Evolutionary conservation across 2,888 invertebrate genomes (phyloP), one percentile per base, ranked within the genome.

Genomic region (Drosophila falleni): DNA sequence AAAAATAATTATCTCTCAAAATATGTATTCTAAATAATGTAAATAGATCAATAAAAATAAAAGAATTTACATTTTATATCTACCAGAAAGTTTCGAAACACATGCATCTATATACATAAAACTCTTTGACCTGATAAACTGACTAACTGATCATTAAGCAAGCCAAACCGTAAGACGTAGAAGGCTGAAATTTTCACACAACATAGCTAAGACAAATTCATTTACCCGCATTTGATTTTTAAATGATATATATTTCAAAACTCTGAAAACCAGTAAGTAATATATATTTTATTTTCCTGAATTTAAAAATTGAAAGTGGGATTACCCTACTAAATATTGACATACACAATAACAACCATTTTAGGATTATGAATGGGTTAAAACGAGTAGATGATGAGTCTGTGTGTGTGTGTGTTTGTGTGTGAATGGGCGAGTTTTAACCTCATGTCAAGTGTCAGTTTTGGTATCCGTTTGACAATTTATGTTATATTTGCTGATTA

Each of bases 401-500:
- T 42, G 15, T 44, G 44, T 44, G 44, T 51, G 19, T 58, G 31
- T 51, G 10, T 19, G 15, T 33, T 15, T 31, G 29, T 31, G 29
- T 51, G 15, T 37, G 26, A 29, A 37, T 39, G 19, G 10, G 53
- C 0, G 23, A 35, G 10, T 53, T 19, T 59, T 29, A 44, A 53
- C 13, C 49, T 62, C 47, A 58, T 63, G 51, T 58, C 68, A 68
- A 56, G 64, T 69, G 58, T 64, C 58, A 33, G 6, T 26, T 13
- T 39, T 68, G 50, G 51, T 56, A 56, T 33, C 15, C 47, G 47
- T 58, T 64, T 64, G 64, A 69, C 51, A 69, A 58, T 69, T 69
- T 39, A 69, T 58, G 47, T 31, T 41, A 47, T 29, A 58, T 68
- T 64, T 68, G 58, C 58, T 53, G 54, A 56, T 58, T 53, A 50